Percentiles rank a stretch among this genome's conserved stretches.
Evolutionary conservation across 2,797 vertebrate species (phyloP).

Genomic region (Decapterus maruadsi): DNA sequence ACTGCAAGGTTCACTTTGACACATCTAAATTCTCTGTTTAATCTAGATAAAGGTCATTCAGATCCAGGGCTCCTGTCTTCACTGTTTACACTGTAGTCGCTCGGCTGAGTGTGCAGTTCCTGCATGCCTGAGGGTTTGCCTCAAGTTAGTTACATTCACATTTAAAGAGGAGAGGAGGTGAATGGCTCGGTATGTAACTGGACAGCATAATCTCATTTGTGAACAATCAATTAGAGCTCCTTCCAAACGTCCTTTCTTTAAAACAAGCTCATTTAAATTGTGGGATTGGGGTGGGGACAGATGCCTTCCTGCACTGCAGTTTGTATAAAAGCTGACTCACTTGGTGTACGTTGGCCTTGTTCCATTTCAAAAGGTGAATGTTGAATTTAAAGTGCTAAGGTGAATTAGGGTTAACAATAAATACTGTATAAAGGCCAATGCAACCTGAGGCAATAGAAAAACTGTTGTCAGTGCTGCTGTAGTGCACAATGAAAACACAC

Average conservation of each 20-base stretch:
- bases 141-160: neutral
- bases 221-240: neutral
- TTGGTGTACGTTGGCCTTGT: neutral
- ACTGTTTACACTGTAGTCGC: neutral
- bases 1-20: conserved; percentile 26
- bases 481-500: neutral
- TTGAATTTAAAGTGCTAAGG: neutral
- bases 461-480: neutral
- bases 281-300: no score
- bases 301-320: no score
- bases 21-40: neutral
- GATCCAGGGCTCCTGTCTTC: neutral
- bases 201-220: neutral
- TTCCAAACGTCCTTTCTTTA: neutral
- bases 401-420: neutral
- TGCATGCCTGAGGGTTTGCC: no score
- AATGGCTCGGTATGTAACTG: neutral
- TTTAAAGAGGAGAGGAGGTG: neutral
- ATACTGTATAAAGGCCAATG: neutral
- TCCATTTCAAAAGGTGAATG: neutral
- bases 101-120: neutral
- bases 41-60: conserved; percentile 6
- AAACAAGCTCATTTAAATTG: no score
- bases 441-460: neutral
- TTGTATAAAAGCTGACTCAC: neutral